Conservation (phyloP, 1,140 invertebrate species). For the Musca vetustissima region DNA sequence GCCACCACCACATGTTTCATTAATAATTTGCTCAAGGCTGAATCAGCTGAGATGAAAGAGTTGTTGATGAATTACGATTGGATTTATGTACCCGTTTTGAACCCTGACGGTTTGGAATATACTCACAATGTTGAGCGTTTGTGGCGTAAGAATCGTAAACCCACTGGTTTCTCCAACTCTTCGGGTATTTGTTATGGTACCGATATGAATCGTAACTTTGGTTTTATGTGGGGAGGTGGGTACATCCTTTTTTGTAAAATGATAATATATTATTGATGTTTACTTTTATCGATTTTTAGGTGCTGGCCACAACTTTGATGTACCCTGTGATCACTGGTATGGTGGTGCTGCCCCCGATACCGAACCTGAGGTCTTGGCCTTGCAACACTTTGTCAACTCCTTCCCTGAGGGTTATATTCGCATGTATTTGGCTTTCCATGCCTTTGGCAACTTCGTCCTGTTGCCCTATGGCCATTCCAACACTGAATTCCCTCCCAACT, state of each 20-base stretch:
- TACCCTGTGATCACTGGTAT: constrained; percentile 69
- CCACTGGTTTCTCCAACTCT: constrained; percentile 38
- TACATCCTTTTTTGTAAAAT: too few relatives aligned
- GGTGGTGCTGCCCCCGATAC: constrained; percentile 72
- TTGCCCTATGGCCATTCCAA: constrained; percentile 60
- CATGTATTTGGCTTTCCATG: constrained; percentile 62
- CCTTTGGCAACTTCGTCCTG: constrained; percentile 58
- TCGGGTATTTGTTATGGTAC: constrained; percentile 61
- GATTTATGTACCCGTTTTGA: constrained; percentile 69
- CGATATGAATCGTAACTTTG: constrained; percentile 72
- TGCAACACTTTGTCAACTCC: constrained; percentile 61
- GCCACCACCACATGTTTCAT: constrained; percentile 60
- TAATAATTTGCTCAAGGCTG: constrained; percentile 55
- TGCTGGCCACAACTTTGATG: constrained; percentile 59
- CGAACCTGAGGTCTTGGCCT: constrained; percentile 69
- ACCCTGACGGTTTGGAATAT: constrained; percentile 73
- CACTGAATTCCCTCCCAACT: constrained; percentile 57
- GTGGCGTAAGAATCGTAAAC: constrained; percentile 59
- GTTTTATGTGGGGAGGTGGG: constrained; percentile 63
- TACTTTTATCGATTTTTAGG: neutral
- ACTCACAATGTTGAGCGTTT: constrained; percentile 57
- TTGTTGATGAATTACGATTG: constrained; percentile 60
- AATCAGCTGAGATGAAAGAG: constrained; percentile 43
- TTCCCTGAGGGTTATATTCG: constrained; percentile 54
- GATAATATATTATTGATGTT: too few relatives aligned